Base-by-base conservation (phyloP, 2,113 vertebrate species). In the Triplophysa dalaica region DNA sequence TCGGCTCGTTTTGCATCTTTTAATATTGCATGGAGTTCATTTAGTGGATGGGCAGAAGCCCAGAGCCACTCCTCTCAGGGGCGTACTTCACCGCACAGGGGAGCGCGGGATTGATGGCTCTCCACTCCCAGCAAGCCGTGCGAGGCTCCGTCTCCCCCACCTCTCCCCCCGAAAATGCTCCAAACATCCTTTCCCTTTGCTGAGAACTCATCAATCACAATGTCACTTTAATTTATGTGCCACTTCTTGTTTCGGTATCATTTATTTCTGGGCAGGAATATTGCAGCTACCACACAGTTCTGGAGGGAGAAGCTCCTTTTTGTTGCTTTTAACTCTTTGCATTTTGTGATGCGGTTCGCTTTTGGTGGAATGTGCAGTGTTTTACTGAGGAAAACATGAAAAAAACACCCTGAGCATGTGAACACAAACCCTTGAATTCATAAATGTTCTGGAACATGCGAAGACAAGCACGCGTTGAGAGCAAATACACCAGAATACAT, bases 141-240 rank as follows among this genome's bases (percentile, higher is more conserved):
- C 87, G 88, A 94, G 92, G 91, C 92, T 93, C 22, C 24, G 8
- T 48, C 60, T 76, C 62, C 78, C 62, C 50, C 65, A 6, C 56
- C 50, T 33, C 56, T 56, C 41, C 43, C 52, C 43, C 56, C 67
- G 14, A 41, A 68, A 75, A 75, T 61, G 41, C 72, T 62, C 38
- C 72, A 81, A 81, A 81, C 79, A 81, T 83, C 81, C 78, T 63
- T 83, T 90, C 92, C 93, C 92, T 92, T 89, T 90, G 93, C 93
- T 89, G 91, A 81, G 85, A 82, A 87, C 89, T 93, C 95, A 96
- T 98, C 95, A 94, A 94, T 98, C 96, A 97, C 91, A 7, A 93
- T 95, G 95, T 95, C 94, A 95, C 92, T 94, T 94, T 96, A 95
- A 96, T 96, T 96, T 94, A 97, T 94, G 94, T 93, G 92, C 93